Evolutionary conservation across 1,140 invertebrate species (phyloP), one percentile per base, ranked within the genome.

Genomic region (Megalonaias nervosa): DNA sequence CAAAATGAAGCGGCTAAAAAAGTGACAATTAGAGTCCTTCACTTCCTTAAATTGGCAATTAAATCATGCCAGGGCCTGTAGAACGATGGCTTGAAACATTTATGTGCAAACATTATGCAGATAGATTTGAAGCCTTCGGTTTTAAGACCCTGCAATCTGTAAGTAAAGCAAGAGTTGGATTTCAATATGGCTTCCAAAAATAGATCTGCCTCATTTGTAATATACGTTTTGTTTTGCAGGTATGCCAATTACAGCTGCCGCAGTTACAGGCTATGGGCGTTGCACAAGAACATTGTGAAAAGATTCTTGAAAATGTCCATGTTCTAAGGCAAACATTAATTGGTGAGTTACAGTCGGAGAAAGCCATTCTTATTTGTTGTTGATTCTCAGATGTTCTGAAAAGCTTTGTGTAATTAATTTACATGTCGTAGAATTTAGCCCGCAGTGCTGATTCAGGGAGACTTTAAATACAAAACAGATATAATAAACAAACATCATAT

Each of bases 21-120:
- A 61, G 23, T 38, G 61, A 64, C 62, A 26, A 67, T 62, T 76
- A 68, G 66, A 81, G 74, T 67, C 55, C 21, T 76, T 73, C 56
- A 57, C 65, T 68, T 76, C 72, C 77, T 73, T 71, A 26, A 38
- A 67, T 66, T 58, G 56, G 58, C 60, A 74, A 71, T 62, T 68
- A 68, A 77, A 72, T 72, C 75, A 90, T 90, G 89, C 82, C 88
- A 65, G 83, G 84, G 66, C 84, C 86, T 59, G 86, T 90, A 17
- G 89, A 87, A 81, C 77, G 86, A 85, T 90, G 89, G 89, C 85
- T 90, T 58, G 87, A 87, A 74, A 87, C 89, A 38, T 89, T 90
- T 79, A 87, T 90, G 87, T 90, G 88, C 81, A 85, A 85, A 79
- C 88, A 90, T 71, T 90, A 89, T 82, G 86, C 89, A 16, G 81